phyloP scores from a whole-genome alignment of 2,888 invertebrate species.

The Hemithea aestivaria region DNA sequence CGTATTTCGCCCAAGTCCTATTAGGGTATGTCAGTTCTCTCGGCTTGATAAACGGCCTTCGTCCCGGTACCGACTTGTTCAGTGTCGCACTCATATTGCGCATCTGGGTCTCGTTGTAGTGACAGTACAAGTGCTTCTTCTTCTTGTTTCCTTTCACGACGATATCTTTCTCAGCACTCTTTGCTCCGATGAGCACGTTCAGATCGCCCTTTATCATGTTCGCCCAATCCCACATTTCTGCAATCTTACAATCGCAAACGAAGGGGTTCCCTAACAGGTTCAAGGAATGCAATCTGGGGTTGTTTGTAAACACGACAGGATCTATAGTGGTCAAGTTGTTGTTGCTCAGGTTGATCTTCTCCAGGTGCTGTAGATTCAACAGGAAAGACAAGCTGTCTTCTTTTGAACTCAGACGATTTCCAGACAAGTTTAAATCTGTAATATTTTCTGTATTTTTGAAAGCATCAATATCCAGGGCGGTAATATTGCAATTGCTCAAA shows the following conservation, averaged over 20 bases:
- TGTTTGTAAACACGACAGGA: constrained; percentile 75
- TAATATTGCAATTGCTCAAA: constrained; percentile 82
- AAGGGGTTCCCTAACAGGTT: constrained; percentile 85
- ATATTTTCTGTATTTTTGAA: constrained; percentile 81
- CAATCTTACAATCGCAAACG: constrained; percentile 83
- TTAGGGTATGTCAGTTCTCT: constrained; percentile 79
- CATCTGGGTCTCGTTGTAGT: constrained; percentile 79
- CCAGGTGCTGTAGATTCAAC: constrained; percentile 74
- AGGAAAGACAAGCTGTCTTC: constrained; percentile 77
- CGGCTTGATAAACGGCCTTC: constrained; percentile 78
- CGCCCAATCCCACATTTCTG: constrained; percentile 87
- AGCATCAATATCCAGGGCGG: constrained; percentile 77
- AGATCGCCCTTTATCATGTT: constrained; percentile 81
- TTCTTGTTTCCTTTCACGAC: constrained; percentile 82
- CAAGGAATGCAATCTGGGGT: constrained; percentile 79
- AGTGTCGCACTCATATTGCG: constrained; percentile 66
- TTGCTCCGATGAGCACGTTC: constrained; percentile 82
- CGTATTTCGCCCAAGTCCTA: constrained; percentile 86
- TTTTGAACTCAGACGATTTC: constrained; percentile 75
- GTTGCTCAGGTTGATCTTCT: constrained; percentile 81
- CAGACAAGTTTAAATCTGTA: constrained; percentile 79
- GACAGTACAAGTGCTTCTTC: constrained; percentile 81
- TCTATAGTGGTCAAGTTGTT: constrained; percentile 81
- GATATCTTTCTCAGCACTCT: constrained; percentile 81
- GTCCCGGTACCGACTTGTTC: constrained; percentile 75